Conservation (phyloP, 2,113 vertebrate genomes). For the Egretta garzetta region DNA sequence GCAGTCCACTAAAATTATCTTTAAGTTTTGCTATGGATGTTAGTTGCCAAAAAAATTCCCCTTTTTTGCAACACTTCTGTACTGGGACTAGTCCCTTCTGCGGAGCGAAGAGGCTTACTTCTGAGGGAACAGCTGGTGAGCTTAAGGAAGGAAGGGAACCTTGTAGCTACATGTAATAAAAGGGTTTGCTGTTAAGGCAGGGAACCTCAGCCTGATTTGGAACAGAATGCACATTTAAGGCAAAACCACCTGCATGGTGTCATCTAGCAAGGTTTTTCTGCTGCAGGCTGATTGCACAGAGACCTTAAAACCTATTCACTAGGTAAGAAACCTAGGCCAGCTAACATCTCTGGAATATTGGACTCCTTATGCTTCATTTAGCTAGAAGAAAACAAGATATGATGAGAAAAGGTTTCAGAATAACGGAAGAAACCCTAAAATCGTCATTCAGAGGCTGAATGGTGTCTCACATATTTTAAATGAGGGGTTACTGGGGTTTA, state of each 20-base stretch:
- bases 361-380: background rate
- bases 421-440: background rate
- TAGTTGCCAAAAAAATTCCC: background rate
- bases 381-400: background rate
- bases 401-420: background rate
- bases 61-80: background rate
- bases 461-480: background rate
- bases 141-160: background rate
- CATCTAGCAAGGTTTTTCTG: background rate
- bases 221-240: background rate
- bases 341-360: background rate
- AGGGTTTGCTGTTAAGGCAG: background rate
- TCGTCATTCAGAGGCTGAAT: background rate
- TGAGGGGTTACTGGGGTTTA: background rate
- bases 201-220: background rate
- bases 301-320: background rate
- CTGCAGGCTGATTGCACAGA: background rate
- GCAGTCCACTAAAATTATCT: background rate
- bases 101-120: background rate
- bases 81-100: background rate
- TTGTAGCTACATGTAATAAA: background rate
- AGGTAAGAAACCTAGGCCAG: background rate
- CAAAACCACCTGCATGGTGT: background rate
- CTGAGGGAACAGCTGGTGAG: background rate
- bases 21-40: background rate